Evolutionary conservation across 2,888 invertebrate genomes (phyloP).

Genomic region (Aphidius colemani): DNA sequence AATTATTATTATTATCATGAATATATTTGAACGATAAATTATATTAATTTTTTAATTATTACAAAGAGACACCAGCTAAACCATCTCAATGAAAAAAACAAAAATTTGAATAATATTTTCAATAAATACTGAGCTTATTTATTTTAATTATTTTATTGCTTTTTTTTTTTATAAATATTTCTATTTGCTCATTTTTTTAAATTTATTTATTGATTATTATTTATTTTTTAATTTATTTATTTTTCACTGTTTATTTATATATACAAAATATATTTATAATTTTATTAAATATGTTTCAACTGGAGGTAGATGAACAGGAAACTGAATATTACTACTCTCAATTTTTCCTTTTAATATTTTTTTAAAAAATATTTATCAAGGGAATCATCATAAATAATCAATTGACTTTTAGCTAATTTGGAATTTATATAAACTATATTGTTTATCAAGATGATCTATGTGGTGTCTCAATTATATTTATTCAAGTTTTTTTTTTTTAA

Average conservation of each 20-base stretch:
- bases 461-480: no score
- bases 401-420: no score
- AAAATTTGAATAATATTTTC: background rate
- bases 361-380: no score
- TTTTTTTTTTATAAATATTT: conserved; percentile 1
- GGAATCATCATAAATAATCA: no score
- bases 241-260: conserved; percentile 7
- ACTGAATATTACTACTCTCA: conserved; percentile 12
- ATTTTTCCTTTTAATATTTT: background rate
- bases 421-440: no score
- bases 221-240: background rate
- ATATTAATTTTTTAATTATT: background rate
- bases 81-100: conserved; percentile 2
- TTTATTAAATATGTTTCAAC: no score
- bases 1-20: conserved; percentile 1
- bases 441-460: no score
- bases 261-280: background rate
- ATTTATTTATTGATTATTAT: conserved; percentile 22
- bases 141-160: background rate
- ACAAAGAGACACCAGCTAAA: no score
- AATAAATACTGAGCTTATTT: background rate
- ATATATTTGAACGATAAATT: background rate
- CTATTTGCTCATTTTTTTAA: conserved; percentile 10
- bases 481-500: no score
- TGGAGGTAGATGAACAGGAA: conserved; percentile 12